Evolutionary conservation across 2,797 vertebrate species (phyloP).

Genomic region (Tauraco hartlaubi): DNA sequence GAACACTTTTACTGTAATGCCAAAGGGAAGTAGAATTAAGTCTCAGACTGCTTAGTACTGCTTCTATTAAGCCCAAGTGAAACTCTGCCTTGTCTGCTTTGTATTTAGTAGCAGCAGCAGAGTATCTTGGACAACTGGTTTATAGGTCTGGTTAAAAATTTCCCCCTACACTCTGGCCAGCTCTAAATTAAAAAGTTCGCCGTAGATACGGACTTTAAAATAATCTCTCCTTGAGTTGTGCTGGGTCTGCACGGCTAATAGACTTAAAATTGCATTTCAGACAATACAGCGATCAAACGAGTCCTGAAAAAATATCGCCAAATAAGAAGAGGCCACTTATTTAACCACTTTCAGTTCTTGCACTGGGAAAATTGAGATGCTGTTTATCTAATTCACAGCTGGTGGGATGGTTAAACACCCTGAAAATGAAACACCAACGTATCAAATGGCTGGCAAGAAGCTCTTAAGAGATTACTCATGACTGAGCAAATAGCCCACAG

Average conservation of each 20-base stretch:
- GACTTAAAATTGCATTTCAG: slow-evolving; percentile 1
- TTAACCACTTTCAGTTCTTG: neutral
- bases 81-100: neutral
- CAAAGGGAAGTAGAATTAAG: neutral
- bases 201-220: neutral
- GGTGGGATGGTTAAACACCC: neutral
- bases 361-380: neutral
- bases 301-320: neutral
- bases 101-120: neutral
- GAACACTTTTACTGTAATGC: neutral
- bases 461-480: neutral
- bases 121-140: neutral
- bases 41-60: neutral
- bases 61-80: neutral
- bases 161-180: neutral
- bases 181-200: neutral
- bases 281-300: neutral
- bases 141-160: neutral
- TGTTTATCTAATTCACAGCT: neutral
- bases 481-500: neutral
- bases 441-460: neutral
- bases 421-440: neutral
- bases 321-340: neutral
- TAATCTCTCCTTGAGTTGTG: neutral
- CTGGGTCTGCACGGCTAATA: neutral